phyloP scores from a whole-genome alignment of 2,888 invertebrate genomes.

The Andrena dorsata region DNA sequence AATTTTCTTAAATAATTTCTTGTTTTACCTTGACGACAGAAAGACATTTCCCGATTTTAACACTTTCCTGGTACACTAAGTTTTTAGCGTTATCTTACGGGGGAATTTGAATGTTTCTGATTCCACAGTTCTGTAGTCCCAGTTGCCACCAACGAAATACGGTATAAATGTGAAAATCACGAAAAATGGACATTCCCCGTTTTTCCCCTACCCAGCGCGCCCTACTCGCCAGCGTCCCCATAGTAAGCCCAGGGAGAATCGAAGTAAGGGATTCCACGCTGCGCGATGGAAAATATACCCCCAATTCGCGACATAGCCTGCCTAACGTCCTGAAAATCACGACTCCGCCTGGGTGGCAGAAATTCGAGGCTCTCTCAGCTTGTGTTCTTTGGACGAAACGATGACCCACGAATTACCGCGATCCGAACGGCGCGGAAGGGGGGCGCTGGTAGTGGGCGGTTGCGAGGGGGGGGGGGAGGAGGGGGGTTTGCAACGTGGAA shows the following conservation, averaged over 20 bases:
- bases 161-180: too few species aligned
- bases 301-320: not conserved
- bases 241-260: not conserved
- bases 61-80: too few species aligned
- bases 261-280: constrained; percentile 37
- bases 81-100: too few species aligned
- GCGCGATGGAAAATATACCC: not conserved
- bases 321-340: not conserved
- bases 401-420: constrained; percentile 16
- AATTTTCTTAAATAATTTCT: too few species aligned
- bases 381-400: constrained; percentile 22
- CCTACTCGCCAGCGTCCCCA: not conserved
- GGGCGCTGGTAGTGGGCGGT: constrained; percentile 16
- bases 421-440: constrained; percentile 49
- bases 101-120: too few species aligned
- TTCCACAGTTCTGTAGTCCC: too few species aligned
- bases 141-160: too few species aligned
- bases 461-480: constrained; percentile 36
- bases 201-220: too few species aligned
- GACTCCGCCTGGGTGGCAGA: not conserved
- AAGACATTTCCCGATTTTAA: too few species aligned
- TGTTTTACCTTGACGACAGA: too few species aligned
- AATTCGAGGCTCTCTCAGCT: constrained; percentile 17
- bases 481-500: constrained; percentile 63
- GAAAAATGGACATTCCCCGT: too few species aligned